Evolutionary conservation across 2,797 vertebrate genomes (phyloP), one percentile per base, ranked within the genome.

Genomic region (Chrysocyon brachyurus): DNA sequence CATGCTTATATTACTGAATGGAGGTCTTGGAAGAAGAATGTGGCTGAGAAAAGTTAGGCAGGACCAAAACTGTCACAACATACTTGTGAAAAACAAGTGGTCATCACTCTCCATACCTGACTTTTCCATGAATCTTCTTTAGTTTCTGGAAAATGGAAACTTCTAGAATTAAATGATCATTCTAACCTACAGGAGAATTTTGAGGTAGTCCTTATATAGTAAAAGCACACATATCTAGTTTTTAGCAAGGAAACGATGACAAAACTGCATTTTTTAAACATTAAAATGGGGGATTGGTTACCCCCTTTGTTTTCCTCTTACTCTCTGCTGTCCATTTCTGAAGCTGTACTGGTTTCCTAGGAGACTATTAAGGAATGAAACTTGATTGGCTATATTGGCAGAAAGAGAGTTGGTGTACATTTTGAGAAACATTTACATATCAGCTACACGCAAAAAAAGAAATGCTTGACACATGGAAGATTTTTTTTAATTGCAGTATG

Each of bases 401-500:
- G 79, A n/a, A 90, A 82, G 33, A 91, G 56, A 95, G 31, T 4
- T 12, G 85, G 88, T 98, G 87, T 90, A 96, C 96, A 91, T 96
- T 98, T 95, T 92, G 82, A 98, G 87, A 88, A 7, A 10, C 40
- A 95, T 95, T 97, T 97, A 3, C 40, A 56, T 96, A 87, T 61
- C 0, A 0, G 49, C 22, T 83, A 82, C 5, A 84, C 4, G 56
- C 28, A 94, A 15, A 57, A 73, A 70, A 91, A 56, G 16, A 96
- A 94, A 68, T 64, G 72, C 14, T 96, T 86, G 68, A 97, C 66
- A 98, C 90, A 91, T 90, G 92, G 21, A 40, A 92, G 91, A 97
- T 97, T 75, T 97, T 82, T 97, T 96, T 97, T 57, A 94, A 98
- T 98, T 97, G 81, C 64, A 91, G 14, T 96, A 91, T 87, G 93